Conservation (phyloP, 2,113 vertebrate genomes). For the Emydura subglobosa region DNA sequence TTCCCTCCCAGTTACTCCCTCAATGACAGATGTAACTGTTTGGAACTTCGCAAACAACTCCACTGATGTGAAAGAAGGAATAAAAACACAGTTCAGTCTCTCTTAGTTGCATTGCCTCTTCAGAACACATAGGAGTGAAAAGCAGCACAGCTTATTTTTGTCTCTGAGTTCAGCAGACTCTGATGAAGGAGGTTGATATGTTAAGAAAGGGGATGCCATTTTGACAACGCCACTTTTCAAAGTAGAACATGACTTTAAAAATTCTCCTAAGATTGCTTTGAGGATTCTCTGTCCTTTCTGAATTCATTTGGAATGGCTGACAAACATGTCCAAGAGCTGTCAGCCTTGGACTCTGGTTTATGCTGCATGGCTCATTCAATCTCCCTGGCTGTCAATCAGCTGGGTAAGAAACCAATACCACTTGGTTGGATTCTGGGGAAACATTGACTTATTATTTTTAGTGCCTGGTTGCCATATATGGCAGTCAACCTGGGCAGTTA, state of each 20-base stretch:
- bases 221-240: slow-evolving; percentile 39
- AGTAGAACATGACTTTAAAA: slow-evolving; percentile 23
- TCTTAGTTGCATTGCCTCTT: slow-evolving; percentile 17
- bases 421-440: neutral
- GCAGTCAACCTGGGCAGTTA: neutral
- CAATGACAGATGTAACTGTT: neutral
- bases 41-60: neutral
- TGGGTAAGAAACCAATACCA: neutral
- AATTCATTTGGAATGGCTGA: slow-evolving; percentile 36
- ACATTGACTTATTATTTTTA: rapidly evolving
- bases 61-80: neutral
- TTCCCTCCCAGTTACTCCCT: neutral
- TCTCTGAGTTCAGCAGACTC: slow-evolving; percentile 44
- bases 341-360: slow-evolving; percentile 46
- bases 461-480: neutral
- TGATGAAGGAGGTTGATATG: slow-evolving; percentile 38
- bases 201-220: neutral
- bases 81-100: slow-evolving; percentile 32
- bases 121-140: slow-evolving; percentile 42
- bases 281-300: slow-evolving; percentile 61
- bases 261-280: slow-evolving; percentile 41
- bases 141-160: slow-evolving; percentile 58
- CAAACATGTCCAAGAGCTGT: slow-evolving; percentile 54
- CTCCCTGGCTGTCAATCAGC: slow-evolving; percentile 56
- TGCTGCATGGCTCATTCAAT: slow-evolving; percentile 29